Evolutionary conservation across 2,113 vertebrate species (phyloP).

Genomic region (Felis catus): F.catus_Fca126_mat1.0 CM031420.1:60123501-60124000

Average conservation of each 20-base stretch:
- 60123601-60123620: slow-evolving; percentile 27
- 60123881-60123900: slow-evolving; percentile 98
- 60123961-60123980: slow-evolving; percentile 98
- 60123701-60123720: not conserved
- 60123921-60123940: slow-evolving; percentile 96
- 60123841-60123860: slow-evolving; percentile 99
- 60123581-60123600: not conserved
- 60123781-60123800: slow-evolving; percentile 96
- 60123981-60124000: slow-evolving; percentile 96
- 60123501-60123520: not conserved
- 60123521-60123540: slow-evolving; percentile 16
- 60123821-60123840: slow-evolving; percentile 98
- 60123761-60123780: not conserved
- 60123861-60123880: slow-evolving; percentile 96
- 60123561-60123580: slow-evolving; percentile 42
- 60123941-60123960: slow-evolving; percentile 98
- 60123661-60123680: slow-evolving; percentile 41
- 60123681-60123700: not conserved
- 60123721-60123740: not conserved
- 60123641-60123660: not conserved
- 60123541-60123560: not conserved
- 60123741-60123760: slow-evolving; percentile 31
- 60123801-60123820: slow-evolving; percentile 98
- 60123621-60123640: not conserved
- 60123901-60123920: slow-evolving; percentile 98